These are phyloP conservation scores for Macropodus opercularis DNA, from an alignment of 2,797 vertebrate species.

Conservation along the genomic window DNA sequence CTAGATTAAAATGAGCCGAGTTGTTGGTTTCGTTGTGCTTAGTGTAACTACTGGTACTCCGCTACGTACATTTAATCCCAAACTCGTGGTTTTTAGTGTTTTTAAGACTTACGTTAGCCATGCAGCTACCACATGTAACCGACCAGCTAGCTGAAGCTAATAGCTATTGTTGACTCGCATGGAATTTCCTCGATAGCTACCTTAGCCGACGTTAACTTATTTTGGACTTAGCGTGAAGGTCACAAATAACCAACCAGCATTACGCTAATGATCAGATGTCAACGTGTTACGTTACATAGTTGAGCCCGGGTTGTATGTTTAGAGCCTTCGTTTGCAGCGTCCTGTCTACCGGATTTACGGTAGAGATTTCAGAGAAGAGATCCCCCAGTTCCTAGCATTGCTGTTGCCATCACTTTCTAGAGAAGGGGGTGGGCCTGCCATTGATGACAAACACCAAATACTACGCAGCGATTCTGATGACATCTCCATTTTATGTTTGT, in stretches of 20 bases:
- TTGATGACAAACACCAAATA: constrained; percentile 29
- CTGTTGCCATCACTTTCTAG: constrained; percentile 64
- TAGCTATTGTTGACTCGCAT: constrained; percentile 66
- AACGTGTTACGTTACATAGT: constrained; percentile 4
- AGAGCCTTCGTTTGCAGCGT: constrained; percentile 25
- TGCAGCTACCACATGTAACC: constrained; percentile 75
- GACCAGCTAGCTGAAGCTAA: constrained; percentile 64
- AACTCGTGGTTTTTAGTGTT: background rate
- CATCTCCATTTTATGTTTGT: background rate
- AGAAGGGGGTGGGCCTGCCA: constrained; percentile 54
- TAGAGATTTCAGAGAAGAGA: constrained; percentile 64
- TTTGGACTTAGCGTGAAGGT: background rate
- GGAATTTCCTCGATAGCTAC: constrained; percentile 45
- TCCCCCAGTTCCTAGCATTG: constrained; percentile 66
- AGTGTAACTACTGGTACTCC: background rate
- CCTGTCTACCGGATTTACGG: constrained; percentile 56
- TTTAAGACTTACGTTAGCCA: constrained; percentile 33
- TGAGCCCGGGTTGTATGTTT: background rate
- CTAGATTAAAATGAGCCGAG: background rate
- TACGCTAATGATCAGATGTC: background rate
- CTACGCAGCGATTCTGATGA: constrained; percentile 5
- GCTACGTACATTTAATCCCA: rapidly evolving
- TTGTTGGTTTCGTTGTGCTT: rapidly evolving
- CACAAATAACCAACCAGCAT: background rate
- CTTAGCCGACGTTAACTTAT: background rate